Evolutionary conservation across 2,113 vertebrate genomes (phyloP).

Genomic region (Hippocampus zosterae): DNA sequence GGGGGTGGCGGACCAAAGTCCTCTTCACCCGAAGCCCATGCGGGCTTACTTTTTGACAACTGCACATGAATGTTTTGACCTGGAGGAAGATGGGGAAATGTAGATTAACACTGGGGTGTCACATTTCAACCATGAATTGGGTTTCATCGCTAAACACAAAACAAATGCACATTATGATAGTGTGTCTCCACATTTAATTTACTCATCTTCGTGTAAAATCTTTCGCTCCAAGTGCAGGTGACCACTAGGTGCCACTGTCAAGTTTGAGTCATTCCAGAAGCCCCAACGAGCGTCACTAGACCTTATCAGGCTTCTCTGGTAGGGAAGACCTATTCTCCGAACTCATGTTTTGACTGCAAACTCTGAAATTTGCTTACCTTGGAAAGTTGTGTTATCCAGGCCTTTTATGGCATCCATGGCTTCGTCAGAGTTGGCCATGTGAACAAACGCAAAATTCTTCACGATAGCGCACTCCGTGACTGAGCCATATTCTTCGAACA

Average conservation of each 20-base stretch:
- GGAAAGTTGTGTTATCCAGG: conserved; percentile 74
- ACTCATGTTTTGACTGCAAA: background rate
- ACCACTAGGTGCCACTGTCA: background rate
- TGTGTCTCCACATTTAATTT: too few species aligned
- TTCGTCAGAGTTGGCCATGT: conserved; percentile 76
- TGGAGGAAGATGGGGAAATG: conserved; percentile 69
- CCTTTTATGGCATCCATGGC: conserved; percentile 76
- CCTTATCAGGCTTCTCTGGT: background rate
- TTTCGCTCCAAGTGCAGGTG: background rate
- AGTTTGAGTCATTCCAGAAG: background rate
- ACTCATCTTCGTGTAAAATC: background rate
- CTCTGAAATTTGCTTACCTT: conserved; percentile 52
- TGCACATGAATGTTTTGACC: conserved; percentile 96
- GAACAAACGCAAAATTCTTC: conserved; percentile 79
- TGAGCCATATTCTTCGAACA: conserved; percentile 77
- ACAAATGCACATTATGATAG: background rate
- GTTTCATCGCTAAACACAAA: background rate
- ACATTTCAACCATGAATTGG: background rate
- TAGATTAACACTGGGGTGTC: background rate
- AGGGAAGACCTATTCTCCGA: background rate
- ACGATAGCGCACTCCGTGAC: conserved; percentile 74
- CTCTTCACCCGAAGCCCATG: conserved; percentile 84
- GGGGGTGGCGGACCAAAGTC: conserved; percentile 76
- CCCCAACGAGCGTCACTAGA: too few species aligned
- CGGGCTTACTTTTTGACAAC: conserved; percentile 87